These are phyloP conservation scores for Rotaria sp. DNA, from an alignment of 2,888 invertebrate genomes.

Conservation along the genomic window DNA sequence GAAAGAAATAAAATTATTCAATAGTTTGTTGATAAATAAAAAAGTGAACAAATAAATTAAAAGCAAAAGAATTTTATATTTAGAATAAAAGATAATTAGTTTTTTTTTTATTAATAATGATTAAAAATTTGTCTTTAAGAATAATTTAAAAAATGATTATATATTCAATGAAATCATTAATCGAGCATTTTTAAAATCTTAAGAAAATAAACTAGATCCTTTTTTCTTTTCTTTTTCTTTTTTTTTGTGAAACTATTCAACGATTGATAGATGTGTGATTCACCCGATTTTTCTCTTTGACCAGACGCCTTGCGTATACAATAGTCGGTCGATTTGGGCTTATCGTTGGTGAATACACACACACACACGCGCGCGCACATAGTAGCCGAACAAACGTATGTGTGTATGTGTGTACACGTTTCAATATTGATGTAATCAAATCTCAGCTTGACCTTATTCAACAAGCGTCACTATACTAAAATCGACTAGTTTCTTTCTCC, in stretches of 20 bases:
- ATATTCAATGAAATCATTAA: not conserved
- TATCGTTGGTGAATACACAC: constrained; percentile 6
- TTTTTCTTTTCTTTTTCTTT: not conserved
- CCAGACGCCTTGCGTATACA: constrained; percentile 22
- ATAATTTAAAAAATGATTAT: too few relatives aligned
- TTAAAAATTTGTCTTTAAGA: not conserved
- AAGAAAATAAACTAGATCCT: not conserved
- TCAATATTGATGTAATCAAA: constrained; percentile 24
- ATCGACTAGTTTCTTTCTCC: not conserved
- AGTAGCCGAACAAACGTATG: constrained; percentile 6
- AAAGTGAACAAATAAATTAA: too few relatives aligned
- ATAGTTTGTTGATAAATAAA: too few relatives aligned
- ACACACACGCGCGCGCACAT: not conserved
- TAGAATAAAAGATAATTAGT: too few relatives aligned
- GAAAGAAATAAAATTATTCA: too few relatives aligned
- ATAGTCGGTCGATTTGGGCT: not conserved
- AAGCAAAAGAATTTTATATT: too few relatives aligned
- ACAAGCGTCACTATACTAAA: constrained; percentile 5
- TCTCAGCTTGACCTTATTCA: constrained; percentile 24
- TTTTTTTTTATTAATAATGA: not conserved
- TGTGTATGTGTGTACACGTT: not conserved
- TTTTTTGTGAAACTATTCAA: not conserved
- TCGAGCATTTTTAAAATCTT: not conserved
- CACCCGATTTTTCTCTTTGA: not conserved
- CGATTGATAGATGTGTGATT: not conserved